A percentile compares a stretch with the other conserved stretches of the same genome.
Conservation (phyloP, 1,140 invertebrate genomes). For the Eumaeus atala region DNA sequence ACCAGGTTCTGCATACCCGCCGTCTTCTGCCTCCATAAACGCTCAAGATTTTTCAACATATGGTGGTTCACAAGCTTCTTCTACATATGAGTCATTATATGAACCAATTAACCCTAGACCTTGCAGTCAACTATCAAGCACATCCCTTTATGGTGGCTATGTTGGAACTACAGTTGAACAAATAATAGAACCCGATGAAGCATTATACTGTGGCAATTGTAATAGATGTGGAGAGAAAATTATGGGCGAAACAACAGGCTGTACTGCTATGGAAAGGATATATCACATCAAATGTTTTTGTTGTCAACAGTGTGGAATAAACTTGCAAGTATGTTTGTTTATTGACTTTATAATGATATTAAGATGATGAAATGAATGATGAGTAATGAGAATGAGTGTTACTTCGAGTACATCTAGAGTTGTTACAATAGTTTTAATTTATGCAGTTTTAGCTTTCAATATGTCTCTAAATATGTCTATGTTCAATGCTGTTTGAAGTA, state of each 20-base stretch:
- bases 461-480: too few species aligned
- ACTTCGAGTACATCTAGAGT: too few species aligned
- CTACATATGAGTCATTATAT: conserved; percentile 93
- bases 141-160: conserved; percentile 85
- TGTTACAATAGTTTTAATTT: too few species aligned
- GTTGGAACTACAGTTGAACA: conserved; percentile 86
- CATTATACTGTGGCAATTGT: conserved; percentile 87
- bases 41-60: conserved; percentile 79
- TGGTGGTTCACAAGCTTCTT: conserved; percentile 77
- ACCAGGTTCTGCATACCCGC: conserved; percentile 63
- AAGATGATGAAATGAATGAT: too few species aligned
- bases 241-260: conserved; percentile 95
- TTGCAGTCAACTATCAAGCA: conserved; percentile 84
- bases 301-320: conserved; percentile 91
- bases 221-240: conserved; percentile 92
- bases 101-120: conserved; percentile 93
- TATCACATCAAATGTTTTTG: conserved; percentile 97
- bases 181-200: conserved; percentile 81
- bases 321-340: conserved; percentile 75
- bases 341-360: conserved; percentile 13
- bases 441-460: too few species aligned
- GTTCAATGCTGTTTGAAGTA: too few species aligned
- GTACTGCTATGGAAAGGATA: conserved; percentile 96
- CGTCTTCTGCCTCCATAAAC: conserved; percentile 65
- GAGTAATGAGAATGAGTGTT: too few species aligned